Evolutionary conservation across 2,888 invertebrate species (phyloP).

Genomic region (Ametastegia equiseti): DNA sequence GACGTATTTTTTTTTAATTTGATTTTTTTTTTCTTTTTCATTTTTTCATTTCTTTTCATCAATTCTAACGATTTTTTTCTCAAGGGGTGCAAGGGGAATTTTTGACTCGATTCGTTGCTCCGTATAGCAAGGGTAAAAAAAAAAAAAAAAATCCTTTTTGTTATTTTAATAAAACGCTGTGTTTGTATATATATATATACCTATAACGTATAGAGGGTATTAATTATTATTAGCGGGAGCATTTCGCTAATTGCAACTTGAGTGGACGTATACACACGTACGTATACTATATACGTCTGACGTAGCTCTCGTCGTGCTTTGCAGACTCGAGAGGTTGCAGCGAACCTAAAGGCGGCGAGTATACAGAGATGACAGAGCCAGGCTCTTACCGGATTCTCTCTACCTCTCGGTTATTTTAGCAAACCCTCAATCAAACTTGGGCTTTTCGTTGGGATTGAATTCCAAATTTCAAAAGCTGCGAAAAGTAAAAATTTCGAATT

Average conservation of each 20-base stretch:
- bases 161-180: neutral
- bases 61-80: neutral
- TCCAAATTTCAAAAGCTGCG: neutral
- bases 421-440: neutral
- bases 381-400: neutral
- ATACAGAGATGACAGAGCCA: neutral
- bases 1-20: neutral
- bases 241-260: slow-evolving; percentile 39
- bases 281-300: neutral
- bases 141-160: neutral
- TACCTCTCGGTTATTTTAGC: neutral
- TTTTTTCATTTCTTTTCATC: neutral
- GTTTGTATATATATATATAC: too few relatives aligned
- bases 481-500: neutral
- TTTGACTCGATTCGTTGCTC: neutral
- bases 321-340: neutral
- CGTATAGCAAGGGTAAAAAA: neutral
- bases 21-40: neutral
- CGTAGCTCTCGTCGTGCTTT: neutral
- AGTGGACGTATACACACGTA: neutral
- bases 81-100: neutral
- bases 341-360: neutral
- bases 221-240: slow-evolving; percentile 32
- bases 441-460: neutral
- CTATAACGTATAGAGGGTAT: too few relatives aligned